Conservation (phyloP, 2,888 invertebrate genomes). For the Cantharis flavilabris region DNA sequence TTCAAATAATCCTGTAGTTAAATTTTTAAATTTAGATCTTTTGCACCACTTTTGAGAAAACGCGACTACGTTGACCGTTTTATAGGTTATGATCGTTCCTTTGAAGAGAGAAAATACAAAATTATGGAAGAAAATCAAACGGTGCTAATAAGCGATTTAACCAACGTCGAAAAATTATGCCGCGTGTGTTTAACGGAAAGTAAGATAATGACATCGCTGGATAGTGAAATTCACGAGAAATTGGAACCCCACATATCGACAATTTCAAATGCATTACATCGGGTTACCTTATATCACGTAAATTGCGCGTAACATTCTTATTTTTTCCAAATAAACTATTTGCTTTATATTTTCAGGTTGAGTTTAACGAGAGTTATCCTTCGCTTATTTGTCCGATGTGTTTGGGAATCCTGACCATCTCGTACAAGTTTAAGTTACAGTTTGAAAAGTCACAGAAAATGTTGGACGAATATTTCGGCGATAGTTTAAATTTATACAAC, state of each 20-base stretch:
- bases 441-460: slow-evolving; percentile 28
- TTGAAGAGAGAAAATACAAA: neutral
- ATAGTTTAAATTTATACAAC: neutral
- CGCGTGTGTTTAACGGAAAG: slow-evolving; percentile 31
- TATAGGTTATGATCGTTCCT: neutral
- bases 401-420: slow-evolving; percentile 21
- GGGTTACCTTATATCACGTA: slow-evolving; percentile 6
- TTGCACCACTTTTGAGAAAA: no score
- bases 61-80: neutral
- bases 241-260: slow-evolving; percentile 12
- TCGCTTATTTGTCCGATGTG: slow-evolving; percentile 30
- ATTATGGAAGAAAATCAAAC: neutral
- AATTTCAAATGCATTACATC: neutral
- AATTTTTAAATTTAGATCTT: no score
- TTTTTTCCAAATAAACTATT: neutral
- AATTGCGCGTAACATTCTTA: neutral
- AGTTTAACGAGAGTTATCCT: slow-evolving; percentile 14
- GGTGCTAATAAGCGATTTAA: slow-evolving; percentile 14
- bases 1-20: no score
- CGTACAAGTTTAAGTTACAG: slow-evolving; percentile 28
- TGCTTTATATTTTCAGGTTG: slow-evolving; percentile 13
- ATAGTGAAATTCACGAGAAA: slow-evolving; percentile 3
- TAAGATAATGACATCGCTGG: slow-evolving; percentile 16
- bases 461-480: slow-evolving; percentile 22
- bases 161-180: slow-evolving; percentile 21